Evolutionary conservation across 1,140 invertebrate species (phyloP), one percentile per base, ranked within the genome.

Genomic region (Psix sp.): DNA sequence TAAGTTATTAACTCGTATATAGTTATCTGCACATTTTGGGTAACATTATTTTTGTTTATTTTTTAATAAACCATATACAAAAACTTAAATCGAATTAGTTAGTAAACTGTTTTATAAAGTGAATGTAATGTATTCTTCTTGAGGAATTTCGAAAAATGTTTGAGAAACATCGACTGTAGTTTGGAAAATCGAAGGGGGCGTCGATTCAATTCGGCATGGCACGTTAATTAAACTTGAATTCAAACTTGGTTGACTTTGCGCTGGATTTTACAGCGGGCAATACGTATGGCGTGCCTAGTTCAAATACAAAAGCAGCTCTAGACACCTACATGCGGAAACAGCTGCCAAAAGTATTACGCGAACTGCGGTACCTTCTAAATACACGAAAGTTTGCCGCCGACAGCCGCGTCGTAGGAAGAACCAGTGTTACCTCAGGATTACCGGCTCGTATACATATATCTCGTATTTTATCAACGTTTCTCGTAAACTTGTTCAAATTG

Each of bases 171-270:
- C 17, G 14, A 14, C 4, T 1, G 20, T 16, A 38, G 13, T 42
- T 39, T 36, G 2, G 14, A 1, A 6, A 51, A 63, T 73, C 63
- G 71, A 75, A 79, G 9, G 21, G 67, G 70, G 68, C 48, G 40
- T 51, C 77, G 49, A 80, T 78, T 77, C 67, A 73, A 80, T 82
- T 75, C 81, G 76, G 80, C 65, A 76, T 80, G 80, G 78, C 79
- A 83, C 80, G 76, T 85, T 84, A 84, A 85, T 84, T 84, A 84
- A 85, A 85, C 77, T 84, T 80, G 77, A 83, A 81, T 76, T 81
- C 77, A 79, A 74, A 76, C 74, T 65, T 56, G 56, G 40, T 60
- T 38, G 63, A 59, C 57, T 74, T 63, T 72, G 49, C 17, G 35
- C 24, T 21, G 59, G 52, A 39, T 73, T 66, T 57, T 62, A 62